Evolutionary conservation across 2,797 vertebrate genomes (phyloP), one percentile per base, ranked within the genome.

Genomic region (Myotis vivesi): DNA sequence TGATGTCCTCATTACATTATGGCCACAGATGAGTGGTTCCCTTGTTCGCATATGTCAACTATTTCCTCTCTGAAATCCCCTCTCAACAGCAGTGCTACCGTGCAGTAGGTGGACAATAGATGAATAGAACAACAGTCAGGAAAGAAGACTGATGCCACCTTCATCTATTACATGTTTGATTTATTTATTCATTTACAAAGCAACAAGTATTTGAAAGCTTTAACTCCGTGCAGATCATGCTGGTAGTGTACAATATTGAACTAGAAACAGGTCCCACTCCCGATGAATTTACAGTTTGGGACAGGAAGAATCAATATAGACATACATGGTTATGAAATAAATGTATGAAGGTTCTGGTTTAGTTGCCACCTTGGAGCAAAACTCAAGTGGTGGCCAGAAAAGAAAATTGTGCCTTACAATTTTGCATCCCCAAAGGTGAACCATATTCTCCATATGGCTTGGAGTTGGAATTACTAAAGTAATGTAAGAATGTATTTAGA

Each of bases 171-270:
- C 55, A 10, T 51, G 91, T 87, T 82, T n/a, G 16, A 17, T 33
- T 79, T 30, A n/a, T 77, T 83, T 87, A 33, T 80, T 92, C 49
- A 82, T 94, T 82, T 94, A 95, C 53, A 77, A 36, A 46, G n/a
- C 33, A 77, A 46, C 17, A 91, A 82, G 8, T 93, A 53, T 85
- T 46, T 89, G 17, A 75, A 89, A 16, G 1, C 22, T 80, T 59
- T 95, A 81, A 66, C 25, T 69, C 11, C 38, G 1, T 64, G 17
- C 22, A 66, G 38, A 68, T 93, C 19, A n/a, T 68, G 4, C 28
- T 55, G 38, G 25, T 66, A 66, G 49, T n/a, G 44, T 71, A 44
- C 20, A 89, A 13, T 64, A 68, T 25, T 83, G 51, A 92, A 55
- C 64, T 53, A 66, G 51, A 94, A 85, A 51, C 11, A 71, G 41